Evolutionary conservation across 2,888 invertebrate genomes (phyloP).

Genomic region (Brachylomia viminalis): DNA sequence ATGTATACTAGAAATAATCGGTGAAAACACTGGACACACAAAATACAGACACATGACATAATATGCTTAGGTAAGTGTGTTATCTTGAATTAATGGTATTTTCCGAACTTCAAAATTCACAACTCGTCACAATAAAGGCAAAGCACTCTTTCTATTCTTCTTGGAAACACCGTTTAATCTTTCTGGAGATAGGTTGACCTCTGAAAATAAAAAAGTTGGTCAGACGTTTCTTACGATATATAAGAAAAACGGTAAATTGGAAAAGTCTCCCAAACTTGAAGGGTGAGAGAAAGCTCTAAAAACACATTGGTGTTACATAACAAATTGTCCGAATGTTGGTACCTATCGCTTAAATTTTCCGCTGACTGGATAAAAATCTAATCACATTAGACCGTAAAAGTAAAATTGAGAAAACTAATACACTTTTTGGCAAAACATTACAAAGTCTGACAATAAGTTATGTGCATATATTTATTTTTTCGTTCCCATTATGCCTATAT

Average conservation of each 20-base stretch:
- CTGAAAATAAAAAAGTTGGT: constrained; percentile 10
- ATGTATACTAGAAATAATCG: background rate
- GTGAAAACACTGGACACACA: background rate
- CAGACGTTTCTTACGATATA: constrained; percentile 21
- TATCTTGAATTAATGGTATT: background rate
- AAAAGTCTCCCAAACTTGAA: constrained; percentile 20
- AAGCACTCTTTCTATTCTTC: background rate
- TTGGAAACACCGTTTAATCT: background rate
- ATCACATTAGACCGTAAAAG: constrained; percentile 19
- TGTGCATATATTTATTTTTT: constrained; percentile 51
- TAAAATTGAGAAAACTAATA: constrained; percentile 23
- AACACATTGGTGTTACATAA: constrained; percentile 10
- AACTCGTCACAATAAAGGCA: background rate
- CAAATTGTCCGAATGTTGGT: background rate
- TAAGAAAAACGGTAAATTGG: constrained; percentile 18
- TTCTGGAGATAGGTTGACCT: background rate
- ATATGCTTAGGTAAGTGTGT: background rate
- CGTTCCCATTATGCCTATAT: constrained; percentile 31
- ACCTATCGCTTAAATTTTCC: constrained; percentile 34
- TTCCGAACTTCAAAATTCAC: background rate
- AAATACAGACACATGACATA: too few relatives aligned
- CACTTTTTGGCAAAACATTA: constrained; percentile 30
- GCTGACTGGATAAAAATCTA: constrained; percentile 24
- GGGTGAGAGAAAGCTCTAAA: background rate
- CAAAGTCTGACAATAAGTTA: constrained; percentile 39